phyloP scores from a whole-genome alignment of 2,888 invertebrate species.

The Lomographa bimaculata region DNA sequence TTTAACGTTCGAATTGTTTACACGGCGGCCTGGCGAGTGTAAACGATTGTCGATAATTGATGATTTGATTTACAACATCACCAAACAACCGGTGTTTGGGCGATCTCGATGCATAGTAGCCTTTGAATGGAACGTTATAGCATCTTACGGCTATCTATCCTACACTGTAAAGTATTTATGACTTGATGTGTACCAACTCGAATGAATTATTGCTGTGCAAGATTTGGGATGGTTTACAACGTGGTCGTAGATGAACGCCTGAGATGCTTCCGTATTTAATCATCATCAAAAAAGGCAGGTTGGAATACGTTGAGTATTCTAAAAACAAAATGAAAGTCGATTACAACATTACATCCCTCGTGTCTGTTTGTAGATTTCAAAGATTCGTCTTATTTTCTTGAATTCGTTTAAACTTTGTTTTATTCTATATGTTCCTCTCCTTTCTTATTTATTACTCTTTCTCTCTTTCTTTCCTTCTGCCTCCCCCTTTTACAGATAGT shows the following conservation, averaged over 20 bases:
- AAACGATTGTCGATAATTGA: slow-evolving; percentile 83
- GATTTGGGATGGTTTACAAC: slow-evolving; percentile 28
- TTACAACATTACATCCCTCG: too few species aligned
- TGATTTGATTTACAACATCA: slow-evolving; percentile 83
- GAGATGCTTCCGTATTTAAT: slow-evolving; percentile 6
- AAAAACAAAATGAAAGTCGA: too few species aligned
- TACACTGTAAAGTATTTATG: slow-evolving; percentile 35
- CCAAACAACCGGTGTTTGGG: slow-evolving; percentile 82
- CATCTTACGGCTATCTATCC: slow-evolving; percentile 46
- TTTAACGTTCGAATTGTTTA: slow-evolving; percentile 80
- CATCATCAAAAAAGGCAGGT: too few species aligned
- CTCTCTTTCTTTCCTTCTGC: too few species aligned
- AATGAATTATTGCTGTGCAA: slow-evolving; percentile 30
- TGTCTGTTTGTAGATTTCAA: too few species aligned
- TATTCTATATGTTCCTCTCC: too few species aligned
- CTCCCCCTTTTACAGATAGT: too few species aligned
- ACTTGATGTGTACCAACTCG: slow-evolving; percentile 27
- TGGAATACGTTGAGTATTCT: too few species aligned
- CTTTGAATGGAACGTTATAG: slow-evolving; percentile 66
- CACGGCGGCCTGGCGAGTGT: slow-evolving; percentile 81
- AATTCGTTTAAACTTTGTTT: too few species aligned
- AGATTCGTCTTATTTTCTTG: too few species aligned
- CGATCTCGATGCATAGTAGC: slow-evolving; percentile 60
- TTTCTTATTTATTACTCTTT: too few species aligned
- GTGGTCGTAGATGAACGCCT: slow-evolving; percentile 18